Percentiles rank a stretch among this genome's conserved stretches.
These are phyloP conservation scores for Bombus cullumanus DNA, from an alignment of 1,140 invertebrate genomes.

Conservation along the genomic window DNA sequence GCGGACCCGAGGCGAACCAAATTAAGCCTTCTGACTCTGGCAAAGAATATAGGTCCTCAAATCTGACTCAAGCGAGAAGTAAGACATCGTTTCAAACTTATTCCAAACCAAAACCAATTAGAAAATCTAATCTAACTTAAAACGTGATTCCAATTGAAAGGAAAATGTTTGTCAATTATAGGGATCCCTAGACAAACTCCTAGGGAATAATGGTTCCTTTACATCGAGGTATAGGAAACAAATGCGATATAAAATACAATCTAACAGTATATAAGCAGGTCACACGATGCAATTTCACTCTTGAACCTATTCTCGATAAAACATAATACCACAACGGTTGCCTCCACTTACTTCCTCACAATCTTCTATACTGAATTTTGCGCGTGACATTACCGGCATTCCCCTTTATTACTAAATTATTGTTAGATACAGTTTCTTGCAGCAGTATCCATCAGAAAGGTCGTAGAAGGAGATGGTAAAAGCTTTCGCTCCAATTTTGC, in stretches of 20 bases:
- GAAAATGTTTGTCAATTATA: not conserved
- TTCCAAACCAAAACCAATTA: too few species aligned
- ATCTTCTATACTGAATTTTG: constrained; percentile 5
- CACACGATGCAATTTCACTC: not conserved
- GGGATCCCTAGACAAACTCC: not conserved
- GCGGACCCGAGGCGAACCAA: not conserved
- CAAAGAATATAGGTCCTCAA: not conserved
- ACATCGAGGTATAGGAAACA: not conserved
- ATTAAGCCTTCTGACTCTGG: not conserved
- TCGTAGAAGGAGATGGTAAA: constrained; percentile 17
- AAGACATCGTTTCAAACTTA: too few species aligned
- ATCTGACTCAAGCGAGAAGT: not conserved
- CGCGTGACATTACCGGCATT: not conserved
- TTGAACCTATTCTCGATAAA: not conserved
- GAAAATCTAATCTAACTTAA: too few species aligned
- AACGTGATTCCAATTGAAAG: too few species aligned
- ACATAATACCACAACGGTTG: not conserved
- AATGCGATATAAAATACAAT: not conserved
- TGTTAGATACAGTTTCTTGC: not conserved
- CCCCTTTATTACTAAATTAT: constrained; percentile 12
- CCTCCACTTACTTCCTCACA: not conserved
- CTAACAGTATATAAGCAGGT: not conserved
- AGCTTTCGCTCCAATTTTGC: constrained; percentile 24
- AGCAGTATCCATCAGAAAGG: not conserved
- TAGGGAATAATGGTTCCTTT: not conserved